Conservation (phyloP, 1,140 invertebrate genomes). For the Meloidogyne exigua region DNA sequence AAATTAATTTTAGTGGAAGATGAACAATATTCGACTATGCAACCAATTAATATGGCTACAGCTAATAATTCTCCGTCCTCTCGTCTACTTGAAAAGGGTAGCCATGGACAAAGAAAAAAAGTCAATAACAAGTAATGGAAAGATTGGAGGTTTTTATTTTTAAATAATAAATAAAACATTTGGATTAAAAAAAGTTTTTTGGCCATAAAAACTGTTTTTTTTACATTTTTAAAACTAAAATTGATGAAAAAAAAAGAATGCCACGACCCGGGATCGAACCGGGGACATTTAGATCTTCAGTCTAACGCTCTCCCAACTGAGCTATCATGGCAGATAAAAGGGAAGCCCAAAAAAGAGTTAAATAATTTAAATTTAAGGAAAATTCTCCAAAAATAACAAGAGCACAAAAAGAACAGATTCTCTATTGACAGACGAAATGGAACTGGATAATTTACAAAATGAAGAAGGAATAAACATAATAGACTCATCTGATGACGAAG, state of each 20-base stretch:
- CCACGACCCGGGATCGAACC: constrained; percentile 36
- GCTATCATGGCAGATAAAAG: constrained; percentile 20
- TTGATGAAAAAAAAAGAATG: constrained; percentile 17
- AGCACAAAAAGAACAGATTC: not conserved
- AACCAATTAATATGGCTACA: not conserved
- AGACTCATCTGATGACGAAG: not conserved
- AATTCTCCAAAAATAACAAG: not conserved
- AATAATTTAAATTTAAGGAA: not conserved
- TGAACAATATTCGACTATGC: not conserved
- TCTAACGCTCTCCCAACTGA: constrained; percentile 37
- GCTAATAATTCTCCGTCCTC: not conserved
- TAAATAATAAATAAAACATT: too few relatives aligned
- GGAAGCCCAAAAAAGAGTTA: not conserved
- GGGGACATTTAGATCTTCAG: constrained; percentile 37
- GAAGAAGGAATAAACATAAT: not conserved
- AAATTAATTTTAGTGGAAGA: not conserved
- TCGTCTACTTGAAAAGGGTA: not conserved
- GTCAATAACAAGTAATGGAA: not conserved
- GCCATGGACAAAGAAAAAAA: not conserved
- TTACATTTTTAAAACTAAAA: not conserved
- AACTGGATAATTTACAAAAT: not conserved
- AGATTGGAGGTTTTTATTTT: not conserved
- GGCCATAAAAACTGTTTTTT: not conserved
- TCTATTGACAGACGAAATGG: not conserved
- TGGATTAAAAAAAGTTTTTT: not conserved